Conservation (phyloP, 2,888 invertebrate species). For the Hetaerina titia region DNA sequence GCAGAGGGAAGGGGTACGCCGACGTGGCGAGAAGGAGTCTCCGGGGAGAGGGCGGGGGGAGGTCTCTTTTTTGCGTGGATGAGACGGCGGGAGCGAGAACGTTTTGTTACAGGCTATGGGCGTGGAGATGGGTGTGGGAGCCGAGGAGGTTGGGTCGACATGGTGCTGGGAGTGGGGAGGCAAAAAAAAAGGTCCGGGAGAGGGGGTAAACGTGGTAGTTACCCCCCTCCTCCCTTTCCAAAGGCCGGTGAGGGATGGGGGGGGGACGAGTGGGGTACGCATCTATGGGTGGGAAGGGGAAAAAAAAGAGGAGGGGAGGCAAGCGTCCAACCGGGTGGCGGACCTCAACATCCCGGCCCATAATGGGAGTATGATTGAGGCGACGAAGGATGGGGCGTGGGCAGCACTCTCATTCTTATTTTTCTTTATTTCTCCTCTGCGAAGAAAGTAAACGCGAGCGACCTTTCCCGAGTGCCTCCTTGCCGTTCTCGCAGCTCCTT, state of each 20-base stretch:
- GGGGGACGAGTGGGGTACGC: not conserved
- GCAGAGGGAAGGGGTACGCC: not conserved
- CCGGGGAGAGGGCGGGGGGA: not conserved
- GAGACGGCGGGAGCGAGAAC: not conserved
- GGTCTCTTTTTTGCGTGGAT: not conserved
- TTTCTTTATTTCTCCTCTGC: not conserved
- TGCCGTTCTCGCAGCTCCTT: not conserved
- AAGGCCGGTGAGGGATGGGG: not conserved
- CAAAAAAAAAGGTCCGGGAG: not conserved
- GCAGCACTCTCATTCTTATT: not conserved
- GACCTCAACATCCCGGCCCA: constrained; percentile 37
- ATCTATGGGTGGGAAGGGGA: not conserved
- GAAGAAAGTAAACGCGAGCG: constrained; percentile 3
- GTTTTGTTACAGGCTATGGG: not conserved
- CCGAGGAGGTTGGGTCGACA: not conserved
- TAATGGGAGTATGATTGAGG: constrained; percentile 66
- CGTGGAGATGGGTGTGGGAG: constrained; percentile 1
- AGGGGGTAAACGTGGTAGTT: not conserved
- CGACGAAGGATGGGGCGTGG: constrained; percentile 37
- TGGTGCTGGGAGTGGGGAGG: not conserved
- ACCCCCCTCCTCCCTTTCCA: not conserved
- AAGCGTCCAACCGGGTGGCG: constrained; percentile 44
- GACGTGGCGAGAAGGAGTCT: not conserved
- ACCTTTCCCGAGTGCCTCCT: constrained; percentile 28
- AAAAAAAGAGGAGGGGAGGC: not conserved